phyloP scores from a whole-genome alignment of 2,113 vertebrate genomes.

The Nymphicus hollandicus region DNA sequence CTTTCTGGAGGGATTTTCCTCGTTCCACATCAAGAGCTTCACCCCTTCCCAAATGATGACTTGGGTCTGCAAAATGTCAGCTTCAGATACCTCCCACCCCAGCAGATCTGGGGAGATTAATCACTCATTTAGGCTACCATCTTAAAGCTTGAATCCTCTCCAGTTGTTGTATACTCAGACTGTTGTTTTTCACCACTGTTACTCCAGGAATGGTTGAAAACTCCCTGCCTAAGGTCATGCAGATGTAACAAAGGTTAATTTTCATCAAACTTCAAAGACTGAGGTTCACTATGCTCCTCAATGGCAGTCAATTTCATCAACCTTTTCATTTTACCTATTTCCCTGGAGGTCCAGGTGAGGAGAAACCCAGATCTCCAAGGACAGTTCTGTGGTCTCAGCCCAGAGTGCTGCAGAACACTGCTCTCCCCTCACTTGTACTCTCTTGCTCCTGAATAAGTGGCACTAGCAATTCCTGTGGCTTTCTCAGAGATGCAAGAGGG shows the following conservation, averaged over 20 bases:
- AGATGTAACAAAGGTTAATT: background rate
- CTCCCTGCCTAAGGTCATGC: background rate
- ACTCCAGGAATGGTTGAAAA: background rate
- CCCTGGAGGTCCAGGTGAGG: background rate
- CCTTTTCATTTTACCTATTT: background rate
- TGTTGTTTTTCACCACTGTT: background rate
- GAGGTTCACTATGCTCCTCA: background rate
- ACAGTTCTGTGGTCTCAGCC: background rate
- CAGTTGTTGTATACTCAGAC: background rate
- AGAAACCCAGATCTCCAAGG: background rate
- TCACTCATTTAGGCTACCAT: background rate
- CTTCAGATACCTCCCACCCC: background rate
- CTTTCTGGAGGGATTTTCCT: background rate
- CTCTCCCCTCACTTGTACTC: background rate
- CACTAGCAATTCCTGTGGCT: accelerated
- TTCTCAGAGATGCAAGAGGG: background rate
- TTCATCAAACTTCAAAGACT: background rate
- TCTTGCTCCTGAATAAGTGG: too few species aligned
- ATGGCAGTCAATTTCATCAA: background rate
- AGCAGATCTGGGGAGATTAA: background rate
- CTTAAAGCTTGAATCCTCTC: background rate
- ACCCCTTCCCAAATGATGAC: background rate
- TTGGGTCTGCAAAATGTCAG: background rate
- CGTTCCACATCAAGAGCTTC: background rate
- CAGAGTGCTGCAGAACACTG: accelerated